Percentiles rank a stretch among this genome's conserved stretches.
Conservation (phyloP, 2,888 invertebrate species). For the Drosophila engyochracea region DNA sequence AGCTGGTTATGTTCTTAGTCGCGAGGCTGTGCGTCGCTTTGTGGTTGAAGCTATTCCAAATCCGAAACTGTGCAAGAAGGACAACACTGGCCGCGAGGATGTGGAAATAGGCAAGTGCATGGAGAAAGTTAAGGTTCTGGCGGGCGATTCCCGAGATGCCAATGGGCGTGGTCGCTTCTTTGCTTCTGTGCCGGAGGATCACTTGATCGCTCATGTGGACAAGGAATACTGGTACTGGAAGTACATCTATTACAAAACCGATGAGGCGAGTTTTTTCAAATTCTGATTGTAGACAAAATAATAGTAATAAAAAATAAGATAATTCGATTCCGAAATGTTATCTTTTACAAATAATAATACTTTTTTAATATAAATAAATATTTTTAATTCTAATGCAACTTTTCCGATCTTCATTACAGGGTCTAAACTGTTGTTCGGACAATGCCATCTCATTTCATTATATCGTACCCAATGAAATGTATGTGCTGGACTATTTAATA, state of each 20-base stretch:
- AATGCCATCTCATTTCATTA: conserved; percentile 98
- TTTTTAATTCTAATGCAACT: too few relatives aligned
- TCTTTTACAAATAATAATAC: too few relatives aligned
- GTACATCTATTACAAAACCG: conserved; percentile 95
- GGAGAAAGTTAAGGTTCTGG: conserved; percentile 92
- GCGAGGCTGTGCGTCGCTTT: conserved; percentile 27
- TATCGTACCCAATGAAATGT: conserved; percentile 95
- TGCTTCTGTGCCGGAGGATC: conserved; percentile 96
- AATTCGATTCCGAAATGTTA: too few relatives aligned
- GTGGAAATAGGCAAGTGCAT: conserved; percentile 88
- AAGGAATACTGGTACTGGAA: conserved; percentile 97
- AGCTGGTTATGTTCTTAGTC: conserved; percentile 26
- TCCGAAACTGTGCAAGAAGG: neutral
- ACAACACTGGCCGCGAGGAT: neutral
- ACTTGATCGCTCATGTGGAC: conserved; percentile 90
- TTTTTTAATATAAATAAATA: too few relatives aligned
- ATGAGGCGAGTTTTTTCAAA: conserved; percentile 86
- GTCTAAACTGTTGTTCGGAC: conserved; percentile 92
- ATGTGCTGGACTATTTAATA: conserved; percentile 96
- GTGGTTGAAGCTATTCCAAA: conserved; percentile 16
- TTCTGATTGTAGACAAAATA: neutral
- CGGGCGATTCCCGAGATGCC: conserved; percentile 94
- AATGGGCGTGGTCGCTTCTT: conserved; percentile 95
- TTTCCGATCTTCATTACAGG: conserved; percentile 45
- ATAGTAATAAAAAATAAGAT: neutral